Conservation (phyloP, 2,888 invertebrate genomes). For the Parnassius glacialis region DNA sequence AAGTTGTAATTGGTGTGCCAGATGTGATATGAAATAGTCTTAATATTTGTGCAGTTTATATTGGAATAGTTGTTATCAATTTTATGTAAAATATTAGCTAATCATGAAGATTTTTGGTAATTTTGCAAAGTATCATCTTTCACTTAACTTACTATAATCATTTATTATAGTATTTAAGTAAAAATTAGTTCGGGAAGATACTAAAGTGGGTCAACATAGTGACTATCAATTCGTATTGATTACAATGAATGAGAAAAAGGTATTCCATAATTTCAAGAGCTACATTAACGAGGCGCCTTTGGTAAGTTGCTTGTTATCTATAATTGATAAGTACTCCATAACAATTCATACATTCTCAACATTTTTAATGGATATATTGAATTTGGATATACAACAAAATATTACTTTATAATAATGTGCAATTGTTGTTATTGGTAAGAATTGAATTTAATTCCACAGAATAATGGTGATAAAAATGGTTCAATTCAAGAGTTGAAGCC, state of each 20-base stretch:
- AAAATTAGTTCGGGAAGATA: slow-evolving; percentile 37
- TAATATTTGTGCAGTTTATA: slow-evolving; percentile 49
- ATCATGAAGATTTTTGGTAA: slow-evolving; percentile 24
- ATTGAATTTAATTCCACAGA: slow-evolving; percentile 51
- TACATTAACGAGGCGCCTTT: slow-evolving; percentile 74
- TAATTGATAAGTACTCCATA: slow-evolving; percentile 2
- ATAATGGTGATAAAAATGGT: slow-evolving; percentile 76
- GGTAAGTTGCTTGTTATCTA: slow-evolving; percentile 45
- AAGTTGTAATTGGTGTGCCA: slow-evolving; percentile 23
- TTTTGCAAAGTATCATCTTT: slow-evolving; percentile 51
- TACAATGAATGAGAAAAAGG: slow-evolving; percentile 79
- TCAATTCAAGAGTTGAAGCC: slow-evolving; percentile 76
- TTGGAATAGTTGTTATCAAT: slow-evolving; percentile 66
- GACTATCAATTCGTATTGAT: slow-evolving; percentile 40
- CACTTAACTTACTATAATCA: slow-evolving; percentile 38
- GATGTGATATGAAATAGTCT: slow-evolving; percentile 35
- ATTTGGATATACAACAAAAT: too few relatives aligned
- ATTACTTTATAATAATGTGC: too few relatives aligned
- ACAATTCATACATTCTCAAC: neutral
- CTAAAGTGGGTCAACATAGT: slow-evolving; percentile 55
- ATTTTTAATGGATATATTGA: neutral
- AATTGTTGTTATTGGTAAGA: too few relatives aligned
- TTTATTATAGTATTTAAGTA: slow-evolving; percentile 30
- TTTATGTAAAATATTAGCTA: slow-evolving; percentile 34
- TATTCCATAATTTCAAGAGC: slow-evolving; percentile 79